These are phyloP conservation scores for Drosophila kikkawai DNA, from an alignment of 1,140 invertebrate genomes.

Conservation along the genomic window DNA sequence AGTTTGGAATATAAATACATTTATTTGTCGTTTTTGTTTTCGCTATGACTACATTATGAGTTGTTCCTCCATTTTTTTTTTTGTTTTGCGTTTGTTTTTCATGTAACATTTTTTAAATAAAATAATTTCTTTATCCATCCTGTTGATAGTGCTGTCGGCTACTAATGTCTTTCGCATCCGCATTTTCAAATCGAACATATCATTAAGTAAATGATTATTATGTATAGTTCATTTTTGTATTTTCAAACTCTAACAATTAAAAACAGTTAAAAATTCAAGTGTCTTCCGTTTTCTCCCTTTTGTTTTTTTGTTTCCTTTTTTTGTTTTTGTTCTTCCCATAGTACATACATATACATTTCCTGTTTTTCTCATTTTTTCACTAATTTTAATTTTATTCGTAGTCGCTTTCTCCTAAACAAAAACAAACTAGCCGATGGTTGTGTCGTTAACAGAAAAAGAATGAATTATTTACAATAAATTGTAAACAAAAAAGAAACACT, in stretches of 20 bases:
- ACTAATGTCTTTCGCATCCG: conserved; percentile 64
- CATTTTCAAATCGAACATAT: conserved; percentile 68
- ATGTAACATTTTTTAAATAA: conserved; percentile 81
- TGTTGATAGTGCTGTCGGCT: conserved; percentile 53
- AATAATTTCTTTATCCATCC: conserved; percentile 67
- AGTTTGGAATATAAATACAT: conserved; percentile 80
- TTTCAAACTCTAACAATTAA: conserved; percentile 82
- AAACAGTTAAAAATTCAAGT: conserved; percentile 81
- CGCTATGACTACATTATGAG: conserved; percentile 76
- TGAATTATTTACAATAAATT: conserved; percentile 83
- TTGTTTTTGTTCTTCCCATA: conserved; percentile 46
- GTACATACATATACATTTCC: conserved; percentile 71
- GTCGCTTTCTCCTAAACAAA: conserved; percentile 54
- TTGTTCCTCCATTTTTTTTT: conserved; percentile 24
- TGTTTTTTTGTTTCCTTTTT: conserved; percentile 26
- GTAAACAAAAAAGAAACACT: conserved; percentile 57
- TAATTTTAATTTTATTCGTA: conserved; percentile 79
- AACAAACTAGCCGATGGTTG: conserved; percentile 47
- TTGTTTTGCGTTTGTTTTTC: conserved; percentile 50
- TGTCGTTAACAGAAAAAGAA: conserved; percentile 52
- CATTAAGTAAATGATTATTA: conserved; percentile 70
- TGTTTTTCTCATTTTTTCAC: conserved; percentile 66
- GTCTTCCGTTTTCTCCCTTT: conserved; percentile 23
- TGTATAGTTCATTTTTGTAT: conserved; percentile 59
- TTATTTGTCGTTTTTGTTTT: conserved; percentile 77